These are phyloP conservation scores for Caenorhabditis imperialis DNA, from an alignment of 2,888 invertebrate species.

Conservation along the genomic window DNA sequence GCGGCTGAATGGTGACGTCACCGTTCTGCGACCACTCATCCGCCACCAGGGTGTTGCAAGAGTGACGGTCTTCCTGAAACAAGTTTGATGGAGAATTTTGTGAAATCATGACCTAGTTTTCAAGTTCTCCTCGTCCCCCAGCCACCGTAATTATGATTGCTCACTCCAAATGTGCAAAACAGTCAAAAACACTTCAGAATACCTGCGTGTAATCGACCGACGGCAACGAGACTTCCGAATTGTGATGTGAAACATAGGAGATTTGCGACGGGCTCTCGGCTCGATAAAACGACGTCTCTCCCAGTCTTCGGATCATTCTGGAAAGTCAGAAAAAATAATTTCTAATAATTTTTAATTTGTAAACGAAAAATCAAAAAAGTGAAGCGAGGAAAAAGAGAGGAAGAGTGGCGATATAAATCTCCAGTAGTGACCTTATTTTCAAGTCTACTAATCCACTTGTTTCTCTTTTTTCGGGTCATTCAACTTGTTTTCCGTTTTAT, in stretches of 20 bases:
- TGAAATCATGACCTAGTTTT: background rate
- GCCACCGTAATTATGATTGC: too few species aligned
- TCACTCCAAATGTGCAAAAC: too few species aligned
- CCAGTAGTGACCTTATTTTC: slow-evolving; percentile 29
- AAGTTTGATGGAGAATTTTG: background rate
- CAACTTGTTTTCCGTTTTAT: background rate
- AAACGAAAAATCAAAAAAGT: slow-evolving; percentile 6
- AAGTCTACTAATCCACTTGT: slow-evolving; percentile 5
- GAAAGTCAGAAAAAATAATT: slow-evolving; percentile 4
- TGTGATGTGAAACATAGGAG: slow-evolving; percentile 32
- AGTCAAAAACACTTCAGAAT: background rate
- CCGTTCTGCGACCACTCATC: slow-evolving; percentile 39
- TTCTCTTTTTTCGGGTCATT: slow-evolving; percentile 5
- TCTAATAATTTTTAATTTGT: background rate
- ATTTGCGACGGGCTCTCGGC: slow-evolving; percentile 50
- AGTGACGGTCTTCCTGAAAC: slow-evolving; percentile 37
- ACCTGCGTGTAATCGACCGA: slow-evolving; percentile 46
- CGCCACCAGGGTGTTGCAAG: slow-evolving; percentile 47
- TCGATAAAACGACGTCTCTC: slow-evolving; percentile 45
- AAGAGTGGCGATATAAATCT: slow-evolving; percentile 22
- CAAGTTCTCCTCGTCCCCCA: background rate
- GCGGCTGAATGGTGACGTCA: slow-evolving; percentile 13
- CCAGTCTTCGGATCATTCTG: slow-evolving; percentile 51
- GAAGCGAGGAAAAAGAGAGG: slow-evolving; percentile 1
- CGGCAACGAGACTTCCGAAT: slow-evolving; percentile 49